Conservation (phyloP, 2,888 invertebrate genomes). For the Julus scanicus region DNA sequence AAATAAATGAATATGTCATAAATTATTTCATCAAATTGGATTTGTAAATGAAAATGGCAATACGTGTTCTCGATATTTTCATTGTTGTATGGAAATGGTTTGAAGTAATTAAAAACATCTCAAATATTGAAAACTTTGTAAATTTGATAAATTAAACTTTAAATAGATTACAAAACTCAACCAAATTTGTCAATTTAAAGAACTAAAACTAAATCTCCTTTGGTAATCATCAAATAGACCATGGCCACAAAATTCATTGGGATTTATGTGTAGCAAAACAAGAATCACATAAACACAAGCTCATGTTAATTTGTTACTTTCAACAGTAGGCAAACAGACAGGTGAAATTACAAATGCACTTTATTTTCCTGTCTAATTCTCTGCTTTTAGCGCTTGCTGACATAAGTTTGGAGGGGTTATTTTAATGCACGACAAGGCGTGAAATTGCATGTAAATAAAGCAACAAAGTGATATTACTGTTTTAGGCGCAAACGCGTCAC, state of each 20-base stretch:
- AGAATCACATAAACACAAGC: too few relatives aligned
- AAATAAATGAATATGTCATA: not conserved
- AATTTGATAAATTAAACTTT: too few relatives aligned
- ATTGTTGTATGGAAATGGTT: not conserved
- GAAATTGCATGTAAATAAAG: not conserved
- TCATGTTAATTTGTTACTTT: not conserved
- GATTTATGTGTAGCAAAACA: too few relatives aligned
- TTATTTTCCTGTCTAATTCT: not conserved
- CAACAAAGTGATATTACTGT: slow-evolving; percentile 6
- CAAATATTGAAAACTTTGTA: too few relatives aligned
- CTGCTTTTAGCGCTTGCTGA: not conserved
- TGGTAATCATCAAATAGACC: too few relatives aligned
- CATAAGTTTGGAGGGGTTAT: not conserved
- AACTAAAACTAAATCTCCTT: too few relatives aligned
- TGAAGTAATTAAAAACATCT: too few relatives aligned
- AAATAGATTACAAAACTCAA: too few relatives aligned
- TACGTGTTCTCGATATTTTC: not conserved
- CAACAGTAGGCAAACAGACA: not conserved
- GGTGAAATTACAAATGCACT: not conserved
- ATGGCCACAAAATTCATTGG: too few relatives aligned
- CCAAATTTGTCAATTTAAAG: too few relatives aligned
- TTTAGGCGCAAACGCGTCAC: not conserved
- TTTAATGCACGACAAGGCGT: not conserved
- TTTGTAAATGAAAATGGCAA: not conserved
- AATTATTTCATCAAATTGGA: not conserved